Evolutionary conservation across 2,113 vertebrate species (phyloP).

Genomic region (Elephantulus edwardii): DNA sequence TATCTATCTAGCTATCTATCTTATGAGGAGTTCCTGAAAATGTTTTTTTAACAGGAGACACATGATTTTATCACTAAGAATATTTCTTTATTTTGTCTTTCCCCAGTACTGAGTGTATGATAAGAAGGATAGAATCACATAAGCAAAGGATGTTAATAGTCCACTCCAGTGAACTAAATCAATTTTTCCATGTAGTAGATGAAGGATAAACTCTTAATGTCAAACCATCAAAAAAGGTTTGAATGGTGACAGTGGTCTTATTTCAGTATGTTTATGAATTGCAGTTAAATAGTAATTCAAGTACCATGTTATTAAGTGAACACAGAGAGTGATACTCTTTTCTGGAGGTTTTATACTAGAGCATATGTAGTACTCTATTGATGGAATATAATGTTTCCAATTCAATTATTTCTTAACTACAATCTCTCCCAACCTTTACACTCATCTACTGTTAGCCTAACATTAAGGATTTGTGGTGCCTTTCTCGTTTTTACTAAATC

Average conservation of each 20-base stretch:
- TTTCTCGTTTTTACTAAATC: neutral
- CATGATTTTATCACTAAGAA: neutral
- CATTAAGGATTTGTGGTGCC: neutral
- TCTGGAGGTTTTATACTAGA: neutral
- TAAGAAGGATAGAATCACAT: neutral
- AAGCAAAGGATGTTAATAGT: neutral
- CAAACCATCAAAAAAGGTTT: neutral
- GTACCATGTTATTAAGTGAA: neutral
- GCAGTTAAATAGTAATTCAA: conserved; percentile 46
- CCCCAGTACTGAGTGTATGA: neutral
- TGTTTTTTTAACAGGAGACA: neutral
- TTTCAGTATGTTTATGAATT: neutral
- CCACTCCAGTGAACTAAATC: neutral
- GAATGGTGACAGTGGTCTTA: neutral
- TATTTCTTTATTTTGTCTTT: neutral
- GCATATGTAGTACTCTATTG: neutral
- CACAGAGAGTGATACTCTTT: neutral
- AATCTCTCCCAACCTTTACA: neutral
- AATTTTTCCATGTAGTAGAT: neutral
- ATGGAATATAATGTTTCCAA: neutral
- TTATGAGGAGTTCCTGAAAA: neutral
- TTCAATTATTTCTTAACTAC: neutral
- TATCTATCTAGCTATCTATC: too few species aligned
- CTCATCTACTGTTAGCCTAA: neutral
- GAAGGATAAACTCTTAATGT: neutral